Base-by-base conservation (phyloP, 2,797 vertebrate genomes). In the Distichodus sexfasciatus region DNA sequence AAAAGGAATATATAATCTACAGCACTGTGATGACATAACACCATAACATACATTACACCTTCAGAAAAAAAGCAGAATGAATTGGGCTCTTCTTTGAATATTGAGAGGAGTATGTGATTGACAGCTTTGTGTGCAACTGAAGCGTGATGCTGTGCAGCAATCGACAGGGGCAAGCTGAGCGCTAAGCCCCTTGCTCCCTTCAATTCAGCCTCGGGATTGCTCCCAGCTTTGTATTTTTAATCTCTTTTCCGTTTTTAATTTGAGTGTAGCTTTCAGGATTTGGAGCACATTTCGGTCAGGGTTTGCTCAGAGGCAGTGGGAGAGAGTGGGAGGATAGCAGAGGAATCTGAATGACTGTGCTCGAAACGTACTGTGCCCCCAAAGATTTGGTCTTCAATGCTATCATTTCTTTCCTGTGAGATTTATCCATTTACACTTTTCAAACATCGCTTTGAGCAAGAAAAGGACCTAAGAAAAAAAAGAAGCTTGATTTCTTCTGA, bases 81-180 rank as follows among this genome's bases (percentile, higher is more conserved):
- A 10, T 4, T 6, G 3, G 2, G 8, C 46, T 4, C 31, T 58
- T 58, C 9, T 40, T 24, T 41, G 17, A 12, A 28, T 33, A 71
- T 24, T 26, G 19, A 50, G 41, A 64, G 28, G 17, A 58, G 28
- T 43, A 19, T 69, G 36, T 69, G 60, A 76, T 41, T 64, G 72
- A 69, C 65, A 69, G 72, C 36, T 74, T 8, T 21, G 59, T 57
- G 51, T 69, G 71, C 33, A 59, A 64, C 40, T 41, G 65, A 54
- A 74, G 55, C 21, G 38, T 47, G 41, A 7, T 44, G 44, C 48
- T 35, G 48, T 44, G 40, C 29, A 66, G 44, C 33, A 62, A 57
- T 70, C 62, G 58, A 66, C 62, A 68, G 17, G 63, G 63, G 36
- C 55, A 54, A 26, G 46, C 38, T 41, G 23, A 33, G 43, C 44